These are phyloP conservation scores for Agonopterix alstromeriana DNA, from an alignment of 2,888 invertebrate genomes.

Conservation along the genomic window DNA sequence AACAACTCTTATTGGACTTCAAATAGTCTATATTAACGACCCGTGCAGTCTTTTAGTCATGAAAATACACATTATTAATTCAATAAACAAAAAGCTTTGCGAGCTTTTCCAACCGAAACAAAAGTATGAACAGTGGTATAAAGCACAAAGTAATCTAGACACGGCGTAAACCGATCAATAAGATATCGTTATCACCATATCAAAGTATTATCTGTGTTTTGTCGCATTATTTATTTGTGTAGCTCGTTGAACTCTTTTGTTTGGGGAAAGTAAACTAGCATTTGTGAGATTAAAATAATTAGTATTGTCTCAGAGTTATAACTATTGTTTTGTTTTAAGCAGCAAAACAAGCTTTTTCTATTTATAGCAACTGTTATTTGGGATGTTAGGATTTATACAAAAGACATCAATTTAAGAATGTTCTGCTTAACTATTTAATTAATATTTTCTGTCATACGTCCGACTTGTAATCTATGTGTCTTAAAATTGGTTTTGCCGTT, in stretches of 20 bases:
- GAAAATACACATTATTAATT: not conserved
- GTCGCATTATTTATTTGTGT: conserved; percentile 21
- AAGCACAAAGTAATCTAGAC: conserved; percentile 3
- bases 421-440: too few relatives aligned
- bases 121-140: not conserved
- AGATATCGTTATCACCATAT: conserved; percentile 8
- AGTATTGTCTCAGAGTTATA: too few relatives aligned
- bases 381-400: too few relatives aligned
- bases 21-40: too few relatives aligned
- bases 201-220: conserved; percentile 5
- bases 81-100: not conserved
- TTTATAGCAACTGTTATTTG: too few relatives aligned
- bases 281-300: not conserved
- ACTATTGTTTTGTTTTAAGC: too few relatives aligned
- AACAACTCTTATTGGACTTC: conserved; percentile 28
- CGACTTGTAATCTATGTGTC: too few relatives aligned
- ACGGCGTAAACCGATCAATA: conserved; percentile 9
- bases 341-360: too few relatives aligned
- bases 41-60: too few relatives aligned
- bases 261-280: conserved; percentile 13
- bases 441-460: too few relatives aligned
- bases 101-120: conserved; percentile 4
- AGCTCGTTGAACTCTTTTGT: conserved; percentile 68
- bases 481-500: too few relatives aligned
- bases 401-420: too few relatives aligned